Evolutionary conservation across 2,888 invertebrate genomes (phyloP).

Genomic region (Epicampocera succincta): DNA sequence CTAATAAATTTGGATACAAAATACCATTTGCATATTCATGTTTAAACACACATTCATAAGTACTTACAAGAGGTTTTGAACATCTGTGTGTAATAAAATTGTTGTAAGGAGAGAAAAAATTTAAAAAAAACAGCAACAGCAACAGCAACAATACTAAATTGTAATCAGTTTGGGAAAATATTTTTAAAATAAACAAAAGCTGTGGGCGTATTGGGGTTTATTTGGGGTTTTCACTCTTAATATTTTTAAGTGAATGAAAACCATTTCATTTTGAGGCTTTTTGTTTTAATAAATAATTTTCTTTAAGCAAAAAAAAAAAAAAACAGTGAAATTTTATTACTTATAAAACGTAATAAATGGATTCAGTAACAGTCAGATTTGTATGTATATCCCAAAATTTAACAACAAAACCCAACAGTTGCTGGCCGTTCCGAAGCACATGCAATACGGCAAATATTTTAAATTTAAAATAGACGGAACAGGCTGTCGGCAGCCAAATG

Average conservation of each 20-base stretch:
- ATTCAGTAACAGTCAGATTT: too few species aligned
- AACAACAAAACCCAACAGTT: too few species aligned
- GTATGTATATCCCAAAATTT: too few species aligned
- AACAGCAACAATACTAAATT: slow-evolving; percentile 6
- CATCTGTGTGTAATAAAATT: slow-evolving; percentile 48
- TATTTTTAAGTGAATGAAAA: slow-evolving; percentile 28
- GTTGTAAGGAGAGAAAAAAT: slow-evolving; percentile 2
- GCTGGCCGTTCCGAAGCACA: too few species aligned
- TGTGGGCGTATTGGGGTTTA: slow-evolving; percentile 13
- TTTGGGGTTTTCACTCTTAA: slow-evolving; percentile 52
- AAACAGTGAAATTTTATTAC: too few species aligned
- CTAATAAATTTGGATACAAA: slow-evolving; percentile 27
- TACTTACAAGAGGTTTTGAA: slow-evolving; percentile 15
- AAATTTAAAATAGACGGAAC: too few species aligned
- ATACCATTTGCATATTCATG: slow-evolving; percentile 3
- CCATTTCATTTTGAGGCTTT: slow-evolving; percentile 49
- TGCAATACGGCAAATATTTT: too few species aligned
- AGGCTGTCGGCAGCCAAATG: too few species aligned
- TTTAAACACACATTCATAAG: not conserved
- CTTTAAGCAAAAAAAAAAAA: too few species aligned
- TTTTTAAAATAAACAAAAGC: slow-evolving; percentile 13
- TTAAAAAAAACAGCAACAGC: not conserved
- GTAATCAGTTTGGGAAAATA: slow-evolving; percentile 23
- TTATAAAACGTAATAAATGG: too few species aligned
- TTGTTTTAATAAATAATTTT: slow-evolving; percentile 1